A percentile compares a stretch with the other conserved stretches of the same genome.
phyloP scores from a whole-genome alignment of 2,113 vertebrate species.

The Paedocypris sp. region DNA sequence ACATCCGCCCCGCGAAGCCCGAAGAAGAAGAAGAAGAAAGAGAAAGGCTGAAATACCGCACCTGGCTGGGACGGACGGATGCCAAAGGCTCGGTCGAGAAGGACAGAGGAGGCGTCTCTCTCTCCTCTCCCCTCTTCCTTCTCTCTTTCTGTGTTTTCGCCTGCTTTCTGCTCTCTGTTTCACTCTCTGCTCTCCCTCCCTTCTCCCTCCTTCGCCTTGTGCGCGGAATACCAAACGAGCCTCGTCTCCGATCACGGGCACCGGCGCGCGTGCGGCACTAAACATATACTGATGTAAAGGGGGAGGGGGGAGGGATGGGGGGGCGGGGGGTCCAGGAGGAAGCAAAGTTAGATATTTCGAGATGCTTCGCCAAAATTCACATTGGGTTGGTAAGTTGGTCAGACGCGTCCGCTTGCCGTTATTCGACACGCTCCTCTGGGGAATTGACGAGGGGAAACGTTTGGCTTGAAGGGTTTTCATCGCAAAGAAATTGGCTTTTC shows the following conservation, averaged over 20 bases:
- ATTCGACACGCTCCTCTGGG: no score
- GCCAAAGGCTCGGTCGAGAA: slow-evolving; percentile 45
- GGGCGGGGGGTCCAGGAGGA: not conserved
- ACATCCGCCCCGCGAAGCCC: slow-evolving; percentile 27
- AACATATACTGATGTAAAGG: slow-evolving; percentile 61
- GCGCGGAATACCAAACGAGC: slow-evolving; percentile 65
- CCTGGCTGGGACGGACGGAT: slow-evolving; percentile 45
- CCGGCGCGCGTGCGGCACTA: slow-evolving; percentile 47
- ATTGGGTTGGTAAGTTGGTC: no score
- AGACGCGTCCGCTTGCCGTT: no score
- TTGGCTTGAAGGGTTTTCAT: no score
- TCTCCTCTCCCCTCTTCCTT: slow-evolving; percentile 50
- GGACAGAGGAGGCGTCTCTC: slow-evolving; percentile 52
- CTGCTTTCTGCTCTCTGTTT: slow-evolving; percentile 46
- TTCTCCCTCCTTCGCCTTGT: slow-evolving; percentile 48
- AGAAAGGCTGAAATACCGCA: slow-evolving; percentile 37
- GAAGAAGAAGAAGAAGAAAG: no score
- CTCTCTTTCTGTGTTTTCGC: slow-evolving; percentile 52
- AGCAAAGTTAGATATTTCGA: not conserved
- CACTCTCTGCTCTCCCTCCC: slow-evolving; percentile 49
- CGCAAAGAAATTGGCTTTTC: no score
- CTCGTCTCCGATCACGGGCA: slow-evolving; percentile 49
- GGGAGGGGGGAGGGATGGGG: slow-evolving; percentile 26
- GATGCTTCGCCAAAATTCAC: no score
- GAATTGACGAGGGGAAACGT: no score